A percentile compares a stretch with the other conserved stretches of the same genome.
Conservation (phyloP, 2,888 invertebrate species). For the Tetheella fluctuosa region DNA sequence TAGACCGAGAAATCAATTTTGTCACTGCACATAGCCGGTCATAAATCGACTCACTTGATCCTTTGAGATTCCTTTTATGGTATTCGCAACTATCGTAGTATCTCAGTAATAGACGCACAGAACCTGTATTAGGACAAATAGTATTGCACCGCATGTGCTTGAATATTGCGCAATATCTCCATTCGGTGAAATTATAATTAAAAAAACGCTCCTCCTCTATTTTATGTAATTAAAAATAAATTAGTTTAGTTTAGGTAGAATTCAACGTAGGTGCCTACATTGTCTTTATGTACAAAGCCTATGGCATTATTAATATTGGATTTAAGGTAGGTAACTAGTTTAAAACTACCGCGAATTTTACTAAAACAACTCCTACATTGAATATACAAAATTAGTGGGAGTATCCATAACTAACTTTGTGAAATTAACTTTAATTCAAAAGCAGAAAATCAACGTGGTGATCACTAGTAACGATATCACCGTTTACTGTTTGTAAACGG, state of each 20-base stretch:
- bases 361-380: background rate
- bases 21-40: constrained; percentile 36
- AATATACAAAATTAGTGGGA: background rate
- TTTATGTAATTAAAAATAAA: background rate
- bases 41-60: constrained; percentile 45
- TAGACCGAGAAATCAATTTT: constrained; percentile 49
- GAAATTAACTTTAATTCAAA: constrained; percentile 33
- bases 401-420: constrained; percentile 21
- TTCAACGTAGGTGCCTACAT: background rate
- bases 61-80: constrained; percentile 56
- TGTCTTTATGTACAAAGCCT: background rate
- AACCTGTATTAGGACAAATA: background rate
- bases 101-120: constrained; percentile 1
- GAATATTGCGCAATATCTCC: constrained; percentile 1
- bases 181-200: background rate
- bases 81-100: constrained; percentile 31
- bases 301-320: background rate
- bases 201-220: too few species aligned
- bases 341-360: background rate
- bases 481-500: background rate
- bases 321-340: background rate
- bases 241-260: background rate
- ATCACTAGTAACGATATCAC: background rate
- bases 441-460: constrained; percentile 32
- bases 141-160: constrained; percentile 7